Conservation (phyloP, 2,113 vertebrate species). For the Hemibagrus wyckioides region DNA sequence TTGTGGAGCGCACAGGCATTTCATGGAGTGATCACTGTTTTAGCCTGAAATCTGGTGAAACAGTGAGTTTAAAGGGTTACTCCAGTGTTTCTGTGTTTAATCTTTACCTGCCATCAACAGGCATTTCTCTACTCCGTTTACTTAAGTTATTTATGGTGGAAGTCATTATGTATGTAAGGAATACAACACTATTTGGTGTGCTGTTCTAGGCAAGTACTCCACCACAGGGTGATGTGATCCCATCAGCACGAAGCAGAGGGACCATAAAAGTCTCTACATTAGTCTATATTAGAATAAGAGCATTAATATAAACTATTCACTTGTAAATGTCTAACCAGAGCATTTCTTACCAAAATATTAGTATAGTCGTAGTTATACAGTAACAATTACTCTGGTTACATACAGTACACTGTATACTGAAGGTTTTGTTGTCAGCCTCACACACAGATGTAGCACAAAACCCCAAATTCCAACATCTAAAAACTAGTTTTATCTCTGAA, state of each 20-base stretch:
- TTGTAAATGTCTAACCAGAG: neutral
- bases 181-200: neutral
- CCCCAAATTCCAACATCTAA: neutral
- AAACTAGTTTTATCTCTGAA: neutral
- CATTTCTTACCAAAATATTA: neutral
- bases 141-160: neutral
- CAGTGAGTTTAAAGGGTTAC: neutral
- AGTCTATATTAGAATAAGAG: neutral
- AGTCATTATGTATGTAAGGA: neutral
- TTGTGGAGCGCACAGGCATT: neutral
- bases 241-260: neutral
- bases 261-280: neutral
- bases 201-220: neutral
- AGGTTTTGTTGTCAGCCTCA: neutral
- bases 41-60: neutral
- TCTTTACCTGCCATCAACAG: neutral
- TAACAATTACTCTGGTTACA: neutral
- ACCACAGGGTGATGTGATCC: neutral
- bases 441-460: neutral
- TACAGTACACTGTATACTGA: neutral
- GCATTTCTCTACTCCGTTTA: neutral
- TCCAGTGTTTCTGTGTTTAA: neutral
- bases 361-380: too few species aligned
- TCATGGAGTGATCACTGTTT: slow-evolving; percentile 14
- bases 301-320: neutral